phyloP scores from a whole-genome alignment of 2,888 invertebrate species.

The Callyntrura sp. region DNA sequence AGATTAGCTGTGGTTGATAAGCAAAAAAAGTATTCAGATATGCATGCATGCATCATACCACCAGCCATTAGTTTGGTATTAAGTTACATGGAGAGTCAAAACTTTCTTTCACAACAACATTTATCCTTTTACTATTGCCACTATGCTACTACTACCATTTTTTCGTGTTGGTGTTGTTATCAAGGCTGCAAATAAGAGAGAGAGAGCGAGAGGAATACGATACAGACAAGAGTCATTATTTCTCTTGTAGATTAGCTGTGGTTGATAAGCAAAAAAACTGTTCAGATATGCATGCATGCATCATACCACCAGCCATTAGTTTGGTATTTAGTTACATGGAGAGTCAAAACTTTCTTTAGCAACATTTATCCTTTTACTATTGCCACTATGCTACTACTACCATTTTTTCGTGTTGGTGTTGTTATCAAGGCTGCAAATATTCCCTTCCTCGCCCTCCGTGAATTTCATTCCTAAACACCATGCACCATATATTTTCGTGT shows the following conservation, averaged over 20 bases:
- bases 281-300: background rate
- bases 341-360: background rate
- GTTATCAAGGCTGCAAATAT: background rate
- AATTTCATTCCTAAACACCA: conserved; percentile 37
- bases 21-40: conserved; percentile 18
- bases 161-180: background rate
- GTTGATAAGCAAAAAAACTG: conserved; percentile 57
- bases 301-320: background rate
- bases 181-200: no score
- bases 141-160: background rate
- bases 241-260: conserved; percentile 59
- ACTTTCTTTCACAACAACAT: background rate
- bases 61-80: background rate
- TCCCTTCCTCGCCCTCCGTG: conserved; percentile 15
- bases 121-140: background rate
- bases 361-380: background rate
- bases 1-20: conserved; percentile 64
- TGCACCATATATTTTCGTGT: conserved; percentile 66
- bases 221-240: conserved; percentile 61
- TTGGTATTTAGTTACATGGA: conserved; percentile 13
- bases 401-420: background rate
- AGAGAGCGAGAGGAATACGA: background rate
- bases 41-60: background rate
- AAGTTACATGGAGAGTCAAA: background rate
- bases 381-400: background rate